These are phyloP conservation scores for Drosophila albomicans DNA, from an alignment of 1,140 invertebrate genomes.

Conservation along the genomic window DNA sequence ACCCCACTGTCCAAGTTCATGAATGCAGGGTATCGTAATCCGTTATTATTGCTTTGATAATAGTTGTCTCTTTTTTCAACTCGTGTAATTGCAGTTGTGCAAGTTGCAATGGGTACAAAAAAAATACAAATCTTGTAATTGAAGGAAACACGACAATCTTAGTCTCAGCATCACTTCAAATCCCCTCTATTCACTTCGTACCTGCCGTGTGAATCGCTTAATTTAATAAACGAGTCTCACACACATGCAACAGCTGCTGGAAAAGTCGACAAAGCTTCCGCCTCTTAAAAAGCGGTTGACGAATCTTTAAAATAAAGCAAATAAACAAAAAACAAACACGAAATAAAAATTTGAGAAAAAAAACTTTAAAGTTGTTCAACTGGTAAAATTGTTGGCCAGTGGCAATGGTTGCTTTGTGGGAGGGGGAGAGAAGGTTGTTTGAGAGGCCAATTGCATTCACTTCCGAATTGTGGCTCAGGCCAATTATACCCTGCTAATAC, in stretches of 20 bases:
- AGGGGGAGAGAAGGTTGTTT: neutral
- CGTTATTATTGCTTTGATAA: neutral
- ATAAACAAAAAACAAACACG: slow-evolving; percentile 41
- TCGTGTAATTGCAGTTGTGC: slow-evolving; percentile 49
- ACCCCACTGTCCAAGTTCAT: too few species aligned
- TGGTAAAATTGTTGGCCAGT: slow-evolving; percentile 18
- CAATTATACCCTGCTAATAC: neutral
- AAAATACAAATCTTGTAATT: slow-evolving; percentile 12
- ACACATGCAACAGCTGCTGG: slow-evolving; percentile 46
- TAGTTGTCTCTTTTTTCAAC: slow-evolving; percentile 17
- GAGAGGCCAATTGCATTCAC: slow-evolving; percentile 25
- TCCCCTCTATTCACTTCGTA: neutral
- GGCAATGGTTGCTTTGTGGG: neutral
- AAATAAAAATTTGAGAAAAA: slow-evolving; percentile 20
- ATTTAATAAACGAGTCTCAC: slow-evolving; percentile 60
- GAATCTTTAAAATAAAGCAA: slow-evolving; percentile 52
- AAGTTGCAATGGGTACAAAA: slow-evolving; percentile 36
- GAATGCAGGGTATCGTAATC: neutral
- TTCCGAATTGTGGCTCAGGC: slow-evolving; percentile 35
- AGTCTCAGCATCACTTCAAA: neutral
- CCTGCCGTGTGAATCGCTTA: slow-evolving; percentile 34
- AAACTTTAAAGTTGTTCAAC: slow-evolving; percentile 42
- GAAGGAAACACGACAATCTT: slow-evolving; percentile 54
- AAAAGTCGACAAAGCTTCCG: slow-evolving; percentile 57
- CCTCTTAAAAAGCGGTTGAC: slow-evolving; percentile 57